Base-by-base conservation (phyloP, 2,888 invertebrate genomes). In the Petrolisthes cinctipes region DNA sequence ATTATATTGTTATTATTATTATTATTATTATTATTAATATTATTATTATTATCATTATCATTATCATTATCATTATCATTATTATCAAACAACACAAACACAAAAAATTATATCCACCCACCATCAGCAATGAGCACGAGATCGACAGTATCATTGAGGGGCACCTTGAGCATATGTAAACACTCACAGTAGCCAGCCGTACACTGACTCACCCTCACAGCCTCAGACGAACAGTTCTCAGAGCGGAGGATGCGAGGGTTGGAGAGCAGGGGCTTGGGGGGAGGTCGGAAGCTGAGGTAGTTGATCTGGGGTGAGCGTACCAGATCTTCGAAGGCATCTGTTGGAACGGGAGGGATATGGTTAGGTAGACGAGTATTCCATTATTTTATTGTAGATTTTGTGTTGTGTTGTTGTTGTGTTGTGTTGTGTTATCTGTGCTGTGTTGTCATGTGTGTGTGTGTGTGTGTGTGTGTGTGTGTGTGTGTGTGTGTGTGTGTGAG, bases 41-140 rank as follows among this genome's bases (percentile, higher is more conserved):
- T n/a, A n/a, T n/a, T n/a, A n/a, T n/a, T n/a, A n/a, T n/a, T n/a
- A n/a, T n/a, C n/a, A n/a, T n/a, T n/a, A n/a, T n/a, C n/a, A n/a
- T n/a, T n/a, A n/a, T n/a, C n/a, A n/a, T n/a, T n/a, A n/a, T n/a
- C n/a, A n/a, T n/a, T n/a, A n/a, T n/a, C n/a, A n/a, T n/a, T n/a
- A n/a, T n/a, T n/a, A n/a, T n/a, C 17, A 61, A 51, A 7, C 4
- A 14, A 71, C 14, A 23, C 71, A 11, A 4, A 37, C 37, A 71
- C 75, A 20, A 5, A n/a, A n/a, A n/a, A 20, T 20, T 37, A 11
- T 5, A 11, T 11, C 61, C 61, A 61, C 14, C 23, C 1, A 95
- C 96, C 96, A 94, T 97, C 96, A 92, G 98, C 97, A 2, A 97
- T 94, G 2, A 98, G 94, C 57, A 98, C 94, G 0, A 98, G 92